Conservation (phyloP, 2,113 vertebrate genomes). For the Thalassoma bifasciatum region DNA sequence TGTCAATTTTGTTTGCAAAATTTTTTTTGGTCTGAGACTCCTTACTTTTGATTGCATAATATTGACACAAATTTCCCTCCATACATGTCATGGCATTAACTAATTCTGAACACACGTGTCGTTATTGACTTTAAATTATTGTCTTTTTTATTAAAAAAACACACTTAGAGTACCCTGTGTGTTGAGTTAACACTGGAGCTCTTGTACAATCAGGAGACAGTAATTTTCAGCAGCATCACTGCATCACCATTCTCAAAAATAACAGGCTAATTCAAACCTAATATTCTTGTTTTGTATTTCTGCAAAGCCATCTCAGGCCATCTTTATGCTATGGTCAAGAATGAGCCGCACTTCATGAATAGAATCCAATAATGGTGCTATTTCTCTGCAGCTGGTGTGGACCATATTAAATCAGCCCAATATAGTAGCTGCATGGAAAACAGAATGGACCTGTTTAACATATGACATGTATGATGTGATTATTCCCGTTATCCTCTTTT, state of each 20-base stretch:
- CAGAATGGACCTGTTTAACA: conserved; percentile 12
- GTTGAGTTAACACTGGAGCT: no score
- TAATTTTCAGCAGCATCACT: background rate
- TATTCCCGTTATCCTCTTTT: conserved; percentile 40
- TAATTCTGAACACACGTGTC: no score
- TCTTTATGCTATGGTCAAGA: background rate
- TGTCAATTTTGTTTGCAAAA: no score
- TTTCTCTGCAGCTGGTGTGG: background rate
- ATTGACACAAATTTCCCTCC: no score
- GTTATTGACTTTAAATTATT: no score
- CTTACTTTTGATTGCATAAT: no score
- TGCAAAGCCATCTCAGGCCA: background rate
- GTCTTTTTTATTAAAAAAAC: no score
- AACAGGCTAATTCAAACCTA: background rate
- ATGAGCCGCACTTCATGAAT: conserved; percentile 15
- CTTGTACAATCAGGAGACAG: no score
- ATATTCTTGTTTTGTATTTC: background rate
- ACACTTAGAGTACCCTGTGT: no score
- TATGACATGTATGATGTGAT: conserved; percentile 35
- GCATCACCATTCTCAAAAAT: background rate
- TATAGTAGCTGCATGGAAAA: background rate
- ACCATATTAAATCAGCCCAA: background rate
- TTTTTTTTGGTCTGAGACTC: no score
- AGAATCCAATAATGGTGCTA: conserved; percentile 16
- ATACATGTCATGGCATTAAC: no score